These are phyloP conservation scores for Tetramorium alpestre DNA, from an alignment of 1,140 invertebrate genomes.

Conservation along the genomic window DNA sequence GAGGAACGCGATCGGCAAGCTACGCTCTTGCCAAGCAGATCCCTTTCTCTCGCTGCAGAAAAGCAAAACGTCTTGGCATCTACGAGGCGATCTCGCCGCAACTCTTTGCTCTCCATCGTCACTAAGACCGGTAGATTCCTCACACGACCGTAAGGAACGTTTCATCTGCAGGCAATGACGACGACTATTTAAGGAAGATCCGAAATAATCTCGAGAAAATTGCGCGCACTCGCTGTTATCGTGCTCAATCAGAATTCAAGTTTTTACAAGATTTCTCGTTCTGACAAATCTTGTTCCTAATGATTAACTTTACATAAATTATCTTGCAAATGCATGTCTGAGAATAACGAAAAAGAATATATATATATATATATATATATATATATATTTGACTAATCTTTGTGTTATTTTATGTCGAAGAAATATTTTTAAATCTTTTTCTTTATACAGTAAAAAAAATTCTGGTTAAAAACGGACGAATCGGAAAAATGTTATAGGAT, in stretches of 20 bases:
- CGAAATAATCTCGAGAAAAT: constrained; percentile 8
- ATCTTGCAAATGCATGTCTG: background rate
- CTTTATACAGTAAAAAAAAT: background rate
- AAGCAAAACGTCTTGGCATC: constrained; percentile 35
- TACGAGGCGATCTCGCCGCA: constrained; percentile 3
- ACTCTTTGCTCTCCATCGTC: constrained; percentile 32
- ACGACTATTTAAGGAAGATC: background rate
- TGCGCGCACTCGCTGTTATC: background rate
- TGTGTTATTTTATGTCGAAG: background rate
- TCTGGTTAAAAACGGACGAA: too few relatives aligned
- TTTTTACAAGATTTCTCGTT: background rate
- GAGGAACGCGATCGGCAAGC: constrained; percentile 51
- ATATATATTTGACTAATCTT: background rate
- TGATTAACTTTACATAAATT: background rate
- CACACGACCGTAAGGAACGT: background rate
- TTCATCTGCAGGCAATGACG: background rate
- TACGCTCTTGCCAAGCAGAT: constrained; percentile 44
- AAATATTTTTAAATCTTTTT: background rate
- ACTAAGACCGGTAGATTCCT: constrained; percentile 32
- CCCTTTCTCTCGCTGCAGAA: constrained; percentile 47
- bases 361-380: too few relatives aligned
- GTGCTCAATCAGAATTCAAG: background rate
- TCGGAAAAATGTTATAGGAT: too few relatives aligned
- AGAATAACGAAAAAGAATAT: background rate
- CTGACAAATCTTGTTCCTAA: background rate